These are phyloP conservation scores for Pteropus rufus DNA, from an alignment of 2,797 vertebrate species.

Conservation along the genomic window DNA sequence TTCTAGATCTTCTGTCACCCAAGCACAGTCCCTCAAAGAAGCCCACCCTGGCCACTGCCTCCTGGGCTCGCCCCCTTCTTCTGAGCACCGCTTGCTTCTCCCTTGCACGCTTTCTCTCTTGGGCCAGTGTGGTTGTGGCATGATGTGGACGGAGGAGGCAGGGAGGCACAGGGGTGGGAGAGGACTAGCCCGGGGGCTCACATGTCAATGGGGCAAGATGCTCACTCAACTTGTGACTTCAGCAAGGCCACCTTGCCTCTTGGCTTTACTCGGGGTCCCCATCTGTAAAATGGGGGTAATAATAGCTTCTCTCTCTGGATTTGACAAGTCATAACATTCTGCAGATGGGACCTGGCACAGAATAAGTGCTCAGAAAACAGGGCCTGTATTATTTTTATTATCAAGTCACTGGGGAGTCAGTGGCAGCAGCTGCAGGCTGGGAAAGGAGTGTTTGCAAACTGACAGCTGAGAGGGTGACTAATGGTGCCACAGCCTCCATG, in stretches of 20 bases:
- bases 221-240: neutral
- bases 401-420: conserved; percentile 43
- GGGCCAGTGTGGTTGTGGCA: neutral
- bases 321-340: neutral
- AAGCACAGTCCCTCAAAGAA: neutral
- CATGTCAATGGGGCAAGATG: neutral
- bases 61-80: neutral
- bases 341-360: conserved; percentile 23
- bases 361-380: conserved; percentile 51
- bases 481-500: neutral
- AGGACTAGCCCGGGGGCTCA: neutral
- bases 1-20: neutral
- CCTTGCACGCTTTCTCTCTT: too few species aligned
- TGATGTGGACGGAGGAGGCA: neutral
- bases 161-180: neutral
- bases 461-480: conserved; percentile 66
- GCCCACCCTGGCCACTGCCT: neutral
- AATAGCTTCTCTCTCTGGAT: neutral
- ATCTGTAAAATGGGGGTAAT: conserved; percentile 4
- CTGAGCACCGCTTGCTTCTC: neutral
- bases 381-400: conserved; percentile 66
- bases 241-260: neutral
- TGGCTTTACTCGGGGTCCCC: neutral
- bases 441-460: conserved; percentile 70
- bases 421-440: conserved; percentile 28